Evolutionary conservation across 2,888 invertebrate species (phyloP).

Genomic region (Oeneis ivallda): DNA sequence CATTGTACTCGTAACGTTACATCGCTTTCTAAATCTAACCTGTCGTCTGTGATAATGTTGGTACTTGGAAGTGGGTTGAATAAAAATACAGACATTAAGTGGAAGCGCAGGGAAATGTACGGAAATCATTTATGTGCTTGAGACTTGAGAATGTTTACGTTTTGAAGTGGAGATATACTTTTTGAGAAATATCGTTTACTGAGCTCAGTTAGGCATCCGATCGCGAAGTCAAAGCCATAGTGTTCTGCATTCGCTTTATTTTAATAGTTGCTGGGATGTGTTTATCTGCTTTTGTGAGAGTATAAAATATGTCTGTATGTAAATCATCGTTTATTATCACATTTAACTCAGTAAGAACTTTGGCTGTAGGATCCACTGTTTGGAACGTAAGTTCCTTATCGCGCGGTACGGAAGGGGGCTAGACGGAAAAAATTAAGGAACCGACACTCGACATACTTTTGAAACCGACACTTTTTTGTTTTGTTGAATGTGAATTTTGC

Average conservation of each 20-base stretch:
- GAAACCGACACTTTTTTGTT: too few relatives aligned
- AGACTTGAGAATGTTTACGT: background rate
- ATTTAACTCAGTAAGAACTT: too few relatives aligned
- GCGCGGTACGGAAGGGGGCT: too few relatives aligned
- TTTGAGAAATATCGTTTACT: background rate
- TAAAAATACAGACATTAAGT: slow-evolving; percentile 1
- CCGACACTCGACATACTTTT: too few relatives aligned
- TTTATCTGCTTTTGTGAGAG: too few relatives aligned
- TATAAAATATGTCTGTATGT: too few relatives aligned
- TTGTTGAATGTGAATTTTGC: too few relatives aligned
- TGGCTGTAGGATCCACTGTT: too few relatives aligned
- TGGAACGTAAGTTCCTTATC: too few relatives aligned
- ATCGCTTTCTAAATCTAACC: slow-evolving; percentile 29
- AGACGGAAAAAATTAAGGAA: too few relatives aligned
- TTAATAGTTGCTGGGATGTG: too few relatives aligned
- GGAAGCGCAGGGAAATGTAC: slow-evolving; percentile 1
- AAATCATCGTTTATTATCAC: too few relatives aligned
- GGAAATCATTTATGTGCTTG: slow-evolving; percentile 4
- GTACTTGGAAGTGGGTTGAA: slow-evolving; percentile 10
- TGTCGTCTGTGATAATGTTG: slow-evolving; percentile 19
- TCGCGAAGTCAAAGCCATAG: background rate
- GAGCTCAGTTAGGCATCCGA: background rate
- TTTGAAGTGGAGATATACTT: background rate
- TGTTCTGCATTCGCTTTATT: background rate
- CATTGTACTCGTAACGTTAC: slow-evolving; percentile 33